Evolutionary conservation across 2,888 invertebrate species (phyloP), one percentile per base, ranked within the genome.

Genomic region (Laspeyria flexula): DNA sequence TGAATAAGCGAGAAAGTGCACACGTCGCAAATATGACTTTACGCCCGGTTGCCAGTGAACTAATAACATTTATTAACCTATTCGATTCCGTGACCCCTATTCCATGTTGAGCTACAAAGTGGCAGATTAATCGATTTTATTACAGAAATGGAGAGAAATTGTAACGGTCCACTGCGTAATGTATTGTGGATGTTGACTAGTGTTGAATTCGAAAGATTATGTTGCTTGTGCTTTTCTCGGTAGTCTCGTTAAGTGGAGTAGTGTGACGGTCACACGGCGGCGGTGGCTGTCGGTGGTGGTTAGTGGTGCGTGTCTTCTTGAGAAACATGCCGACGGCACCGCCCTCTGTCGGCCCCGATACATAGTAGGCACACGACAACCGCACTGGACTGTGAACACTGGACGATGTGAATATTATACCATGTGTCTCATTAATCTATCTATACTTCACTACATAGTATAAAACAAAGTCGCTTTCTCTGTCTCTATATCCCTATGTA

Each of bases 1-100:
- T 83, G 81, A 83, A 84, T 83, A 83, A 81, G 80, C 82, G 86
- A 82, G 88, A 89, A 88, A 87, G 86, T 86, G 78, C 74, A 74
- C 58, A 40, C 57, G 48, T 60, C 43, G 40, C 50, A 55, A 65
- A 50, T 41, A 58, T 61, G 61, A 55, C 59, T 43, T 65, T 60
- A 59, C 50, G 55, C 67, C 66, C 61, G 54, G 77, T 63, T 77
- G 72, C 73, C 66, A 56, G 55, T 70, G 65, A 58, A 73, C 61
- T 59, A 57, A 68, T 71, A 69, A 57, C 61, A 48, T 74, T 62
- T 74, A 75, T 77, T 61, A 64, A 70, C 63, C 69, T 60, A 71
- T 77, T 76, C 70, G 65, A 71, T 61, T 71, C 60, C 55, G 60
- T 65, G 64, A 64, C 69, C 66, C 65, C 66, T 65, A 73, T 71